Conservation (phyloP, 2,797 vertebrate species). For the Neosalanx taihuensis region DNA sequence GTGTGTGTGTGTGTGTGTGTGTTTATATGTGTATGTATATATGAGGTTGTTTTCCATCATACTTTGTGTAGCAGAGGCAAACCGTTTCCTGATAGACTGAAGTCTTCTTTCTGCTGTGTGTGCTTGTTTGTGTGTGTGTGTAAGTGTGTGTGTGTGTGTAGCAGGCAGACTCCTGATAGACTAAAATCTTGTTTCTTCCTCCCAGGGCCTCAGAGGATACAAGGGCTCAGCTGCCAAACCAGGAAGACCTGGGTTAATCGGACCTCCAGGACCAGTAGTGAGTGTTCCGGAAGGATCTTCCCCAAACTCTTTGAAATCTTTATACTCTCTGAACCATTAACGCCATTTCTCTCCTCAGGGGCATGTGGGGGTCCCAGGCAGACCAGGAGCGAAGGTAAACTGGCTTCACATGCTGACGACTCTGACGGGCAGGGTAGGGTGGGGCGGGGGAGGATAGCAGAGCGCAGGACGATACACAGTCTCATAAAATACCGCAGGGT, state of each 20-base stretch:
- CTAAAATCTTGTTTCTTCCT: slow-evolving; percentile 36
- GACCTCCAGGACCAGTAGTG: slow-evolving; percentile 72
- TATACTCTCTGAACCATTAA: slow-evolving; percentile 55
- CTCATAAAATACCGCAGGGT: not conserved
- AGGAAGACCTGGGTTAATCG: slow-evolving; percentile 79
- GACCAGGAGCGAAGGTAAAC: slow-evolving; percentile 72
- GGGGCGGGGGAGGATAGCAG: not conserved
- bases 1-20: too few relatives aligned
- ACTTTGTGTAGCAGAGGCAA: too few relatives aligned
- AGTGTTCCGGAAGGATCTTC: slow-evolving; percentile 58
- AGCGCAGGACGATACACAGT: not conserved
- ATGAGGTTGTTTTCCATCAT: too few relatives aligned
- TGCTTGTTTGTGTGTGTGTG: too few relatives aligned
- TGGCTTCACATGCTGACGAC: slow-evolving; percentile 30
- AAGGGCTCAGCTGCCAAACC: slow-evolving; percentile 77
- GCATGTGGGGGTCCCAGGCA: slow-evolving; percentile 71
- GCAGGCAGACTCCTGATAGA: slow-evolving; percentile 48
- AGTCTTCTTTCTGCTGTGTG: too few relatives aligned
- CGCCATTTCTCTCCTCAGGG: slow-evolving; percentile 65
- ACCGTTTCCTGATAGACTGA: too few relatives aligned
- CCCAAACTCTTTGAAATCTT: slow-evolving; percentile 47
- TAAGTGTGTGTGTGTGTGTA: not conserved
- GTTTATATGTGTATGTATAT: too few relatives aligned
- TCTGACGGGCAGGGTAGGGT: not conserved
- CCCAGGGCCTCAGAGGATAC: slow-evolving; percentile 70